A percentile compares a stretch with the other conserved stretches of the same genome.
These are phyloP conservation scores for Chouioia cunea DNA, from an alignment of 2,888 invertebrate genomes.

Conservation along the genomic window DNA sequence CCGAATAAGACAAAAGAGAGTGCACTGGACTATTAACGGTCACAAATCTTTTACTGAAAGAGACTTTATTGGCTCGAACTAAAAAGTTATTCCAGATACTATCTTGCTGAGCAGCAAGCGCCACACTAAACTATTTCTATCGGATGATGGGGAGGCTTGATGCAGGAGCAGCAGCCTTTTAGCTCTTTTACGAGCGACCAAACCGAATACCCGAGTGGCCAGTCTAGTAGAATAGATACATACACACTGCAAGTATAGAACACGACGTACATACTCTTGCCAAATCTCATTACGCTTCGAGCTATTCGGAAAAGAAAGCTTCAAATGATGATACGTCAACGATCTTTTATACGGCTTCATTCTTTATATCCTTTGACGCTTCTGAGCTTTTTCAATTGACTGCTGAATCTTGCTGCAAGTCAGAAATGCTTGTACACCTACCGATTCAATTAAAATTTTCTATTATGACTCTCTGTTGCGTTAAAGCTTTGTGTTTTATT, in stretches of 20 bases:
- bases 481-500: no score
- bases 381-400: no score
- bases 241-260: slow-evolving; percentile 27
- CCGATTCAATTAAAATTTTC: no score
- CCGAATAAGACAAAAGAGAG: slow-evolving; percentile 6
- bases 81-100: slow-evolving; percentile 17
- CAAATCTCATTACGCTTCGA: slow-evolving; percentile 49
- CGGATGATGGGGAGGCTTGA: no score
- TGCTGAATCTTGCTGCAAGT: no score
- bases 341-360: neutral
- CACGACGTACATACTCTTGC: slow-evolving; percentile 37
- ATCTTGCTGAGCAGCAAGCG: neutral
- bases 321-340: slow-evolving; percentile 6
- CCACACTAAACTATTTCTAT: neutral
- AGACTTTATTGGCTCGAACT: slow-evolving; percentile 35
- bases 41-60: slow-evolving; percentile 27
- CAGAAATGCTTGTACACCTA: no score
- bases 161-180: slow-evolving; percentile 1
- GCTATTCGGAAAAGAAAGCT: neutral
- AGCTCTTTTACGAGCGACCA: slow-evolving; percentile 28
- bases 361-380: slow-evolving; percentile 5
- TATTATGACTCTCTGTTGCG: no score
- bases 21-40: slow-evolving; percentile 40
- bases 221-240: slow-evolving; percentile 51
- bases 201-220: slow-evolving; percentile 48